Evolutionary conservation across 2,797 vertebrate genomes (phyloP).

Genomic region (Zalophus californianus): DNA sequence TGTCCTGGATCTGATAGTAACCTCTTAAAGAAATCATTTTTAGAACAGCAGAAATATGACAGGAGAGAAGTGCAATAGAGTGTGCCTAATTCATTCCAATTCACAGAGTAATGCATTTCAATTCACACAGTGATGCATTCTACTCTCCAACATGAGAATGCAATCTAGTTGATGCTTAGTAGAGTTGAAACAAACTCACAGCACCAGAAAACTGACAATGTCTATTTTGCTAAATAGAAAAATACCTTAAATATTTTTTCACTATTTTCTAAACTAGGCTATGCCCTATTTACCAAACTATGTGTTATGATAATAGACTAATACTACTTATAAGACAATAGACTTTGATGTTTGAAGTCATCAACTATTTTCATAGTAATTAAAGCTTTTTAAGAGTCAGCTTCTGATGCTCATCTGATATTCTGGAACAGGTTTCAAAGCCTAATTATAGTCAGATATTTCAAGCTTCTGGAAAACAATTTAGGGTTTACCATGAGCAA

Average conservation of each 20-base stretch:
- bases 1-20: slow-evolving; percentile 75
- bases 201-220: slow-evolving; percentile 85
- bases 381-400: slow-evolving; percentile 55
- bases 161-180: slow-evolving; percentile 86
- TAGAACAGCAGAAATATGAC: slow-evolving; percentile 82
- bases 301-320: slow-evolving; percentile 15
- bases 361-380: slow-evolving; percentile 54
- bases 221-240: slow-evolving; percentile 83
- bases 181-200: slow-evolving; percentile 87
- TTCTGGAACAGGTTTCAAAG: slow-evolving; percentile 57
- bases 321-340: slow-evolving; percentile 31
- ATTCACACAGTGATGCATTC: slow-evolving; percentile 83
- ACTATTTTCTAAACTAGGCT: slow-evolving; percentile 65
- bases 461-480: slow-evolving; percentile 62
- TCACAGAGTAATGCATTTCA: slow-evolving; percentile 87
- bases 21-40: slow-evolving; percentile 81
- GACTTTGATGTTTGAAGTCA: neutral
- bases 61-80: slow-evolving; percentile 80
- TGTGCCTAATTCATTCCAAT: slow-evolving; percentile 86
- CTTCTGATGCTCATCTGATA: slow-evolving; percentile 49
- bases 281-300: slow-evolving; percentile 72
- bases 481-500: slow-evolving; percentile 47
- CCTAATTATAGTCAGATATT: slow-evolving; percentile 54
- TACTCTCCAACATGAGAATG: slow-evolving; percentile 85
- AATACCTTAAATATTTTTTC: slow-evolving; percentile 76